Evolutionary conservation across 2,113 vertebrate genomes (phyloP).

Genomic region (Rhadina sibilatrix): DNA sequence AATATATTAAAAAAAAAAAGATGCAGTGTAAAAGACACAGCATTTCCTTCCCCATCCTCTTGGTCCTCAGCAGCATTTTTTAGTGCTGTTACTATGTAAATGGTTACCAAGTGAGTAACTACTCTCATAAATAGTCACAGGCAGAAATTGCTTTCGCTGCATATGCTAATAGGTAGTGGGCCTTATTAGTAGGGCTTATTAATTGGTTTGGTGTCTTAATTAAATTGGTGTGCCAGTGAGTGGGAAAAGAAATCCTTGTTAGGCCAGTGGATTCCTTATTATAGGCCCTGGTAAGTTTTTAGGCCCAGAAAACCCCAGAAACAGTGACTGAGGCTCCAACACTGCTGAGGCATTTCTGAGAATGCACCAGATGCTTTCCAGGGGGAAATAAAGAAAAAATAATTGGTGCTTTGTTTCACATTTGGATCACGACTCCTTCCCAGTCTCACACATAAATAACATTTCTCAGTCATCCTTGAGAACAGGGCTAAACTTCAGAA

Average conservation of each 20-base stretch:
- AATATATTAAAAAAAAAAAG: no score
- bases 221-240: conserved; percentile 13
- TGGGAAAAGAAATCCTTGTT: conserved; percentile 30
- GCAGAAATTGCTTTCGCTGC: conserved; percentile 37
- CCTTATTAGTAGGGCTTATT: conserved; percentile 46
- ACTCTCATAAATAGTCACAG: conserved; percentile 7
- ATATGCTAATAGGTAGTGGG: conserved; percentile 10
- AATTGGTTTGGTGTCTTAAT: conserved; percentile 52
- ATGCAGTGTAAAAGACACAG: not conserved
- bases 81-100: conserved; percentile 10
- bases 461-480: not conserved
- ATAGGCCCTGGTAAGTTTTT: not conserved
- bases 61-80: not conserved
- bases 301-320: not conserved
- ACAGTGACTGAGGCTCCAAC: not conserved
- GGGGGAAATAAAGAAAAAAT: not conserved
- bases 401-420: not conserved
- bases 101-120: conserved; percentile 26
- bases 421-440: not conserved
- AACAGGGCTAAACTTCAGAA: not conserved
- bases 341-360: not conserved
- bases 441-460: not conserved
- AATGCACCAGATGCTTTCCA: not conserved
- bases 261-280: not conserved
- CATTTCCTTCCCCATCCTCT: not conserved